These are phyloP conservation scores for Tetragnatha versicolor DNA, from an alignment of 1,140 invertebrate species.

Conservation along the genomic window DNA sequence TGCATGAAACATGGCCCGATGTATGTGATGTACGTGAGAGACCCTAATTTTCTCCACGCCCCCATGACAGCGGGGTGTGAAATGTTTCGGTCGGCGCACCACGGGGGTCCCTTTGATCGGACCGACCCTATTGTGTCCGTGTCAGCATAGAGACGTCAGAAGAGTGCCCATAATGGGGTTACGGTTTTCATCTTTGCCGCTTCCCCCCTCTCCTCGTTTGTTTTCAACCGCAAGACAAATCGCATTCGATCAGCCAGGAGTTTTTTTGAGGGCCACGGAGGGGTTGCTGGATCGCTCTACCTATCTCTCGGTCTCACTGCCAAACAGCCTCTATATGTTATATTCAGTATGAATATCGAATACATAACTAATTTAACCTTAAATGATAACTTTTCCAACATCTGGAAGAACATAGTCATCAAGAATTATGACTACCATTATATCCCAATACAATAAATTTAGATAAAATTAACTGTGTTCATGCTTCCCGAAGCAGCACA, in stretches of 20 bases:
- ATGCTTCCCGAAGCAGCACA: no score
- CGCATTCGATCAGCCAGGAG: background rate
- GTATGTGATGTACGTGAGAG: background rate
- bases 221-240: conserved; percentile 41
- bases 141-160: conserved; percentile 52
- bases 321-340: no score
- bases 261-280: background rate
- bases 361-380: no score
- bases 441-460: no score
- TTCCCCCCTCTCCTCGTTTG: conserved; percentile 4
- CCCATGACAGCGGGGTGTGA: conserved; percentile 28
- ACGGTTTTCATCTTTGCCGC: conserved; percentile 52
- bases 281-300: background rate
- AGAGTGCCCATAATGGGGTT: conserved; percentile 34
- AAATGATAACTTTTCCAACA: no score
- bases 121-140: conserved; percentile 31
- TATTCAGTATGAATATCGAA: no score
- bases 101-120: conserved; percentile 10
- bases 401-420: no score
- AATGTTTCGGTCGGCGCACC: conserved; percentile 45
- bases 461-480: no score
- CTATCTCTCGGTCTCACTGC: no score
- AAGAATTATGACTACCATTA: no score
- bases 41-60: conserved; percentile 41
- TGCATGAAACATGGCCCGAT: background rate